Evolutionary conservation across 2,113 vertebrate species (phyloP).

Genomic region (Nymphicus hollandicus): DNA sequence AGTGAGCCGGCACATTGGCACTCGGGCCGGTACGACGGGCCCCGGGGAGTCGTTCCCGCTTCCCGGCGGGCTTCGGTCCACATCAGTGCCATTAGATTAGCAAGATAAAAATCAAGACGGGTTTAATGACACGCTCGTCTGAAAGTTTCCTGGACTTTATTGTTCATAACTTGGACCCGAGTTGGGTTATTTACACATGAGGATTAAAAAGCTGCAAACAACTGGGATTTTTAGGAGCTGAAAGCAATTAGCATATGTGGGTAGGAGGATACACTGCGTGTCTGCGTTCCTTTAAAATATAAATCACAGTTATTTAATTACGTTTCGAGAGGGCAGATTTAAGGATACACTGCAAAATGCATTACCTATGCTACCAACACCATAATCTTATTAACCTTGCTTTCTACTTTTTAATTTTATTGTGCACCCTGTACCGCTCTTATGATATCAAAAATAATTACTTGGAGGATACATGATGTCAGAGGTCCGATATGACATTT

Average conservation of each 20-base stretch:
- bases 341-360: conserved; percentile 70
- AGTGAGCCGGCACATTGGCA: background rate
- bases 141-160: conserved; percentile 53
- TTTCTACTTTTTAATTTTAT: conserved; percentile 73
- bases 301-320: conserved; percentile 68
- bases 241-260: conserved; percentile 62
- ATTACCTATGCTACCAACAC: conserved; percentile 64
- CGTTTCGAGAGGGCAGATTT: conserved; percentile 64
- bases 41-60: background rate
- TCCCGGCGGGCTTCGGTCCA: rapidly evolving
- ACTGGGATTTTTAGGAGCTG: conserved; percentile 52
- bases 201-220: conserved; percentile 53
- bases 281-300: conserved; percentile 64
- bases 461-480: conserved; percentile 60
- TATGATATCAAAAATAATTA: conserved; percentile 65
- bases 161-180: conserved; percentile 23
- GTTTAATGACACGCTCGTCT: conserved; percentile 7
- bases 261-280: conserved; percentile 48
- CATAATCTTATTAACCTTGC: conserved; percentile 68
- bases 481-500: conserved; percentile 59
- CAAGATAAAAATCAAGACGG: background rate
- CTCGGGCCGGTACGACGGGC: rapidly evolving
- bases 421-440: conserved; percentile 62
- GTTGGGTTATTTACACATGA: conserved; percentile 38
- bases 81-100: background rate